Conservation (phyloP, 2,888 invertebrate genomes). For the Drosophila fulvimacula region DNA sequence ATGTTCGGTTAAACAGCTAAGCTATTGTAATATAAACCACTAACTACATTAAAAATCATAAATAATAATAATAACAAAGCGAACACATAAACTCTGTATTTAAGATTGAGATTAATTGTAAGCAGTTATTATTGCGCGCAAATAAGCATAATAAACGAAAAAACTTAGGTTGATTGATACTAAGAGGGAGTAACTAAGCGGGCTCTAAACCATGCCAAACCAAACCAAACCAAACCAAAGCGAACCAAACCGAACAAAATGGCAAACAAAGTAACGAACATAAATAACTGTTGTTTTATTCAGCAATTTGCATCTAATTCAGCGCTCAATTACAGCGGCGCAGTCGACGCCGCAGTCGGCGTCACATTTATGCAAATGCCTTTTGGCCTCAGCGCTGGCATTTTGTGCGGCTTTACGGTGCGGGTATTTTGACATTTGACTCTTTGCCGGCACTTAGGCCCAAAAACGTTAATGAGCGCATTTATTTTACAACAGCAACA, state of each 20-base stretch:
- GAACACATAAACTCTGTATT: conserved; percentile 41
- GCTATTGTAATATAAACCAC: conserved; percentile 65
- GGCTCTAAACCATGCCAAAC: conserved; percentile 1
- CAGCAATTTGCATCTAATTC: conserved; percentile 75
- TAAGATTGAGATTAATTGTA: conserved; percentile 70
- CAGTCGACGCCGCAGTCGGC: conserved; percentile 4
- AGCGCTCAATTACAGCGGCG: conserved; percentile 68
- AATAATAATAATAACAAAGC: conserved; percentile 29
- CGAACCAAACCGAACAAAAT: conserved; percentile 42
- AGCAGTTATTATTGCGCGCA: conserved; percentile 72
- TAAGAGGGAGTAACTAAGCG: conserved; percentile 4
- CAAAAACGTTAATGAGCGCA: conserved; percentile 68
- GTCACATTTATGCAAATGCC: conserved; percentile 61
- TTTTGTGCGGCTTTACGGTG: conserved; percentile 51
- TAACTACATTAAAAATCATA: conserved; percentile 40
- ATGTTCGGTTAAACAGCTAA: conserved; percentile 37
- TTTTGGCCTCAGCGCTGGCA: conserved; percentile 48
- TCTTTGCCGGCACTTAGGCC: conserved; percentile 51
- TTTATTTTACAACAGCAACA: conserved; percentile 55
- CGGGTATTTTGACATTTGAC: conserved; percentile 49
- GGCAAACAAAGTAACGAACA: conserved; percentile 58
- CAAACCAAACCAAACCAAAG: too few species aligned
- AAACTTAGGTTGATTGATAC: conserved; percentile 55
- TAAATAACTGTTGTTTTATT: conserved; percentile 77
- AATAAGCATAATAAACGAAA: conserved; percentile 58